Base-by-base conservation (phyloP, 1,140 invertebrate species). In the Parasteatoda tepidariorum region DNA sequence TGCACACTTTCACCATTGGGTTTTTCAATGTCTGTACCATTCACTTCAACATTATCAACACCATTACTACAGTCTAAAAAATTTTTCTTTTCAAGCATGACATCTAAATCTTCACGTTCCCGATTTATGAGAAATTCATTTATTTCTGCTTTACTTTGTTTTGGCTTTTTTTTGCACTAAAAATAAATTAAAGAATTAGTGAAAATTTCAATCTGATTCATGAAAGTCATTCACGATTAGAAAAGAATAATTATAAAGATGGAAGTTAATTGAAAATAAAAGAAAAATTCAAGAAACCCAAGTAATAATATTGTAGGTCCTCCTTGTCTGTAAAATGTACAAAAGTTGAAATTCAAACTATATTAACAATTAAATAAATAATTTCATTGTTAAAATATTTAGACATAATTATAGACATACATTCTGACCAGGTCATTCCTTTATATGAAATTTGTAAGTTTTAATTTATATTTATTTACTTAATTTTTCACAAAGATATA, bases 71-170 rank as follows among this genome's bases (percentile, higher is more conserved):
- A 79, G 30, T 78, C 71, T 71, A 84, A 54, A 78, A 68, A 84
- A 64, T 55, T 79, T 38, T 73, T 84, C 73, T 84, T 84, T 64
- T 84, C 83, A 34, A 87, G 86, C 87, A 87, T 87, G 64, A 81
- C 86, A 78, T 79, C 59, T 31, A 86, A 54, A 59, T 85, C 85
- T 84, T 85, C 64, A 22, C 33, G 74, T 57, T 86, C 86, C 2
- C 82, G 38, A 28, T 83, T 75, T 33, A 86, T 33, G 4, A 86
- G 66, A 31, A 33, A 78, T 38, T 78, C 78, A 59, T 85, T 86
- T n/a, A 66, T 70, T 55, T 83, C 70, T 70, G 76, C 73, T 76
- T 84, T 84, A 48, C 34, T 83, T 34, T 54, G 68, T 6, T 55
- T 34, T 11, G 41, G 24, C 33, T 78, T 78, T 18, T 66, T 64